A percentile compares a stretch with the other conserved stretches of the same genome.
These are phyloP conservation scores for Naso thynnoides DNA, from an alignment of 2,797 vertebrate species.

Conservation along the genomic window DNA sequence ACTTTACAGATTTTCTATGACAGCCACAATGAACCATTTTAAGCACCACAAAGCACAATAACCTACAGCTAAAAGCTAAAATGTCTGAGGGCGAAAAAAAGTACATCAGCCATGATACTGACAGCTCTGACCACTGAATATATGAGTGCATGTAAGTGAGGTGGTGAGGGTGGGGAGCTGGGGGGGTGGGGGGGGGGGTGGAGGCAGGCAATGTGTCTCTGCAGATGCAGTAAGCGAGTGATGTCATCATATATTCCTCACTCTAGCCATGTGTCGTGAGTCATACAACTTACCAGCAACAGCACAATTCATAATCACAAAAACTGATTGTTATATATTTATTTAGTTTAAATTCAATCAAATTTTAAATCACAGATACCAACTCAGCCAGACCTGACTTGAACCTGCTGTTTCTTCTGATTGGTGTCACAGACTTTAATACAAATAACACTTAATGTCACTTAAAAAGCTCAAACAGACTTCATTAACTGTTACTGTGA, in stretches of 20 bases:
- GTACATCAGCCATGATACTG: conserved; percentile 12
- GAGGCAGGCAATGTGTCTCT: conserved; percentile 5
- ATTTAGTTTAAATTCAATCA: not conserved
- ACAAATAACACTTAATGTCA: not conserved
- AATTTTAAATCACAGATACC: not conserved
- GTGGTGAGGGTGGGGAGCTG: not conserved
- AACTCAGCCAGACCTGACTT: not conserved
- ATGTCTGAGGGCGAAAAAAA: not conserved
- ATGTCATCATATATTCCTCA: conserved; percentile 42
- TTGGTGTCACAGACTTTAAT: not conserved
- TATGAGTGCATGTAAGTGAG: conserved; percentile 3
- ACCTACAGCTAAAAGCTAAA: not conserved
- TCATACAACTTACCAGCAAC: too few relatives aligned
- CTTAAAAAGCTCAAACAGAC: not conserved
- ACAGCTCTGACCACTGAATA: conserved; percentile 25
- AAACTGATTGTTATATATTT: not conserved
- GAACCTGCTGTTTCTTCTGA: not conserved
- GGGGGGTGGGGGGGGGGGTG: not conserved
- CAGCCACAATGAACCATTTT: not conserved
- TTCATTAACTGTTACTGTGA: not conserved
- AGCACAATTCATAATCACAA: not conserved
- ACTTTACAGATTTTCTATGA: not conserved
- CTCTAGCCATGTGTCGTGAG: conserved; percentile 38
- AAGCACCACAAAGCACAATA: not conserved
- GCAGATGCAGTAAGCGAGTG: conserved; percentile 50